Evolutionary conservation across 2,888 invertebrate genomes (phyloP).

Genomic region (Apoda limacodes): DNA sequence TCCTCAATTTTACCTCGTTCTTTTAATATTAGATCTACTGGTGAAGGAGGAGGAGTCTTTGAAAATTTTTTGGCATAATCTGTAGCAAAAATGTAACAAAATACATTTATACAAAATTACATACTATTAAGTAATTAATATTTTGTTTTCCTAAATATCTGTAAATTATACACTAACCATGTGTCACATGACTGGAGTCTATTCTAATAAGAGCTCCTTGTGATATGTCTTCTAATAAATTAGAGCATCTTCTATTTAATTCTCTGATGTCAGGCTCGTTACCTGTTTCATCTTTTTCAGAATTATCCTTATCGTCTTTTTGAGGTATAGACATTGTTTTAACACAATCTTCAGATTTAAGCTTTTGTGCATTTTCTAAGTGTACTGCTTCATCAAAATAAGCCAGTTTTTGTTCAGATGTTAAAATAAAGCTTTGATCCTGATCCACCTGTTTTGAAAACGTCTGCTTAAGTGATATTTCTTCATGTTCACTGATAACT

Average conservation of each 20-base stretch:
- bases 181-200: conserved; percentile 58
- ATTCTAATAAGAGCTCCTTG: conserved; percentile 62
- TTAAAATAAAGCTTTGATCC: conserved; percentile 36
- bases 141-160: conserved; percentile 1
- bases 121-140: conserved; percentile 13
- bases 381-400: neutral
- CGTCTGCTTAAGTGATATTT: conserved; percentile 36
- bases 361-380: conserved; percentile 2
- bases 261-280: conserved; percentile 57
- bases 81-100: conserved; percentile 36
- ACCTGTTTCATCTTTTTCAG: conserved; percentile 13
- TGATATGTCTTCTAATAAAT: conserved; percentile 61
- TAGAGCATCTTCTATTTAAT: conserved; percentile 61
- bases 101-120: conserved; percentile 1
- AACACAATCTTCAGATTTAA: conserved; percentile 31
- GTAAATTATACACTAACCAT: conserved; percentile 35
- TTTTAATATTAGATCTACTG: conserved; percentile 71
- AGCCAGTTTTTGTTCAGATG: conserved; percentile 30
- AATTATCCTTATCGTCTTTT: conserved; percentile 19
- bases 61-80: conserved; percentile 74
- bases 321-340: conserved; percentile 17
- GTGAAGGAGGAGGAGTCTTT: conserved; percentile 78
- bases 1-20: conserved; percentile 60
- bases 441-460: conserved; percentile 34
- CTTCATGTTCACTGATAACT: conserved; percentile 47